Evolutionary conservation across 1,140 invertebrate species (phyloP).

Genomic region (Campoletis sonorensis): DNA sequence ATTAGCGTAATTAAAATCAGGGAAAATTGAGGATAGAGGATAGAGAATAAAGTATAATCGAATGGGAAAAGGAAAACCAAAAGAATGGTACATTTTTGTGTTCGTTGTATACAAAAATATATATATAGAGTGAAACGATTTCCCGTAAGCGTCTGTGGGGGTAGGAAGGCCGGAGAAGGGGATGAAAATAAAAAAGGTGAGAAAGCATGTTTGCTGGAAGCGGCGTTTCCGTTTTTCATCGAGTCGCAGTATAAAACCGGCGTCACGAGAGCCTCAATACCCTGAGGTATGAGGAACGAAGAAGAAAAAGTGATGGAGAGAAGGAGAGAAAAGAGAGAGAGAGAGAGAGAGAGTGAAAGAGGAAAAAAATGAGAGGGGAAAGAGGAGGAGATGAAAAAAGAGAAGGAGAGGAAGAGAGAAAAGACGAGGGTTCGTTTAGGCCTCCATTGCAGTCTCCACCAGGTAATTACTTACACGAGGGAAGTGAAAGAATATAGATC

Average conservation of each 20-base stretch:
- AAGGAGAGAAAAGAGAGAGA: neutral
- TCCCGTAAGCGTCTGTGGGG: neutral
- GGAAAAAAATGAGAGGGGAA: neutral
- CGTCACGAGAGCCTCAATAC: slow-evolving; percentile 10
- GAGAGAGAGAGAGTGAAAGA: neutral
- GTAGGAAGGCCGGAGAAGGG: neutral
- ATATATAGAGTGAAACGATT: neutral
- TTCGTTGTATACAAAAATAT: neutral
- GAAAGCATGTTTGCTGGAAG: neutral
- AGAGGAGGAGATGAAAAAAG: neutral
- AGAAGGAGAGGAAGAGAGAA: neutral
- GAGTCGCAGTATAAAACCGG: slow-evolving; percentile 12
- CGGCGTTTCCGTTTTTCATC: slow-evolving; percentile 19
- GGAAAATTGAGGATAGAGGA: neutral
- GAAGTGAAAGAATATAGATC: slow-evolving; percentile 8
- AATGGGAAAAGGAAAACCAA: neutral
- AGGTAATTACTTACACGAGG: slow-evolving; percentile 13
- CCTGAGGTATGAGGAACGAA: neutral
- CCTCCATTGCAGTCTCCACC: slow-evolving; percentile 9
- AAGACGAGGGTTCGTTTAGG: slow-evolving; percentile 14
- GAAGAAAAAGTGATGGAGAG: neutral
- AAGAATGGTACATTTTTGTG: neutral
- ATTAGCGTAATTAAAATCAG: neutral
- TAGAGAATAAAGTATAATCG: no score
- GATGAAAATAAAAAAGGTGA: neutral